Conservation (phyloP, 1,140 invertebrate species). For the Euwallacea similis region DNA sequence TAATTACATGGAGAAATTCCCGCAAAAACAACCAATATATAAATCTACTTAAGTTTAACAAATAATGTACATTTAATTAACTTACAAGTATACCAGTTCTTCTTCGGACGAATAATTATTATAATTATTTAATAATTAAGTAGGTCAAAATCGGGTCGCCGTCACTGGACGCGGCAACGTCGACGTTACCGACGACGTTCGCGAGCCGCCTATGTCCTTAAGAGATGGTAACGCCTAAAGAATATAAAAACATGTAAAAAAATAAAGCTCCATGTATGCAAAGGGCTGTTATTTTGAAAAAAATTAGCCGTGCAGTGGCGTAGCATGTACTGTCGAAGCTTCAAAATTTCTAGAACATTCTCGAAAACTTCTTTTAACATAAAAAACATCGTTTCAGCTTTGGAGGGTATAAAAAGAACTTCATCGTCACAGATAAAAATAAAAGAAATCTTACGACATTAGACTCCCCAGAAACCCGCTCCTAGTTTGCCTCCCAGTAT, state of each 20-base stretch:
- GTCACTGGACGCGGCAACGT: constrained; percentile 51
- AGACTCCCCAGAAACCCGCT: too few relatives aligned
- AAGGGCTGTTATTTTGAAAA: too few relatives aligned
- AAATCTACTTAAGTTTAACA: background rate
- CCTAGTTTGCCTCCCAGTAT: too few relatives aligned
- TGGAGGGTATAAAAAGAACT: background rate
- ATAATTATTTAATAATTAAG: constrained; percentile 42
- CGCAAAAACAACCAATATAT: background rate
- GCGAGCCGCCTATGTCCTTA: constrained; percentile 45
- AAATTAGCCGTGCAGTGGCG: too few relatives aligned
- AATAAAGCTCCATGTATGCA: too few relatives aligned
- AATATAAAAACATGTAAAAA: background rate
- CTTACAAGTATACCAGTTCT: constrained; percentile 48
- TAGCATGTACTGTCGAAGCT: background rate
- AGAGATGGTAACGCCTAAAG: constrained; percentile 48
- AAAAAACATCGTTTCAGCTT: background rate
- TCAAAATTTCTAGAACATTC: constrained; percentile 3
- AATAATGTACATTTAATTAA: constrained; percentile 24
- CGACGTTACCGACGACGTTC: constrained; percentile 45
- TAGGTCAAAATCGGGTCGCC: constrained; percentile 54
- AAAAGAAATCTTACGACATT: too few relatives aligned
- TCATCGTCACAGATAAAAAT: too few relatives aligned
- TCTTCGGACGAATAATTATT: constrained; percentile 30
- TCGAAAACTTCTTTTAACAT: background rate
- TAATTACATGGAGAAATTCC: too few relatives aligned